Evolutionary conservation across 2,888 invertebrate species (phyloP), one percentile per base, ranked within the genome.

Genomic region (Deilephila porcellus): DNA sequence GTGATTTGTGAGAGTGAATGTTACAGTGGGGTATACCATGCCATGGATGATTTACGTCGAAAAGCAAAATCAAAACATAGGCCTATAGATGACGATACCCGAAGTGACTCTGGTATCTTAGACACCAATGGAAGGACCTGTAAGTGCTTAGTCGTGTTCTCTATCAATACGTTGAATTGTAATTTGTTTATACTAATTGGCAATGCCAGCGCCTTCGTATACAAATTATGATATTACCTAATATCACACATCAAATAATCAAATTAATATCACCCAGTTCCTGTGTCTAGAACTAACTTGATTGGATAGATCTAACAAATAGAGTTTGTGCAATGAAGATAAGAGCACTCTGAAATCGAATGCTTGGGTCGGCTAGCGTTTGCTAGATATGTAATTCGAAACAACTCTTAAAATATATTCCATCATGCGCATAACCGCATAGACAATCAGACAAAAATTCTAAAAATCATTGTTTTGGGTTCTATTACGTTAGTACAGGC

Each of bases 81-180:
- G 74, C 93, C 93, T 70, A 89, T 93, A 76, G 91, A 94, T 76
- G 93, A 94, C 78, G 94, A 93, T 76, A 93, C 92, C 8, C 89
- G 82, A 79, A 94, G 94, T 82, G 93, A 94, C 77, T 89, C 89
- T 76, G 94, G 90, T 73, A 80, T 84, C 74, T 74, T 93, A 85
- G 92, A 93, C 77, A 84, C 80, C 73, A 84, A 82, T 71, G 83
- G 83, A 64, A 83, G 80, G 70, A 78, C 81, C 77, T 83, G 93
- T 93, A 86, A 93, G 93, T 92, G 71, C 25, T 6, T 2, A 63
- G 63, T 67, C 59, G 20, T 34, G 8, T 64, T 63, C 4, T 45
- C 11, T 45, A 45, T 45, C 11, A 45, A 45, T 45, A 45, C 45
- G 45, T 45, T 45, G 11, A 45, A 14, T 45, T 45, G 45, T 45